Conservation (phyloP, 2,888 invertebrate genomes). For the Ormyrus pomaceus region DNA sequence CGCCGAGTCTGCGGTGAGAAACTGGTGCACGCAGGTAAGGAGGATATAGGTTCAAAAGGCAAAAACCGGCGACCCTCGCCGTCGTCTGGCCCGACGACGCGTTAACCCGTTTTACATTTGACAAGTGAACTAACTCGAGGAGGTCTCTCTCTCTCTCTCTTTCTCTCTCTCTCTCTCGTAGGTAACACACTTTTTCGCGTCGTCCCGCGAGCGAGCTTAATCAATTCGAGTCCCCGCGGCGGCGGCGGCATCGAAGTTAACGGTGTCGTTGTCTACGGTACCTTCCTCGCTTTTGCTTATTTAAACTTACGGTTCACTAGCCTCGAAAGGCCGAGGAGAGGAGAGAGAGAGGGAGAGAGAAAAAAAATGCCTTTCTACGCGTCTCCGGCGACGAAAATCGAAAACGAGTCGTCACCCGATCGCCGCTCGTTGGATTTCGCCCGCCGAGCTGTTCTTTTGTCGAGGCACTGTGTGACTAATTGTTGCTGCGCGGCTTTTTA, state of each 20-base stretch:
- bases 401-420: not conserved
- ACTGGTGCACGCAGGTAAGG: too few relatives aligned
- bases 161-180: too few relatives aligned
- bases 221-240: slow-evolving; percentile 52
- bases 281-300: slow-evolving; percentile 54
- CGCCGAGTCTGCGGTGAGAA: too few relatives aligned
- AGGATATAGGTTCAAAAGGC: not conserved
- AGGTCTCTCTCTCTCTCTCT: slow-evolving; percentile 13
- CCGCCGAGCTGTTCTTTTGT: too few relatives aligned
- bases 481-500: too few relatives aligned
- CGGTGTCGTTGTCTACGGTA: slow-evolving; percentile 55
- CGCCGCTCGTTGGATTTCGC: too few relatives aligned
- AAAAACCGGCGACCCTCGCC: not conserved
- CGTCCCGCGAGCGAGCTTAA: slow-evolving; percentile 41
- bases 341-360: slow-evolving; percentile 11
- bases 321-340: slow-evolving; percentile 50
- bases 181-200: slow-evolving; percentile 49
- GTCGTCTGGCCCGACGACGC: not conserved
- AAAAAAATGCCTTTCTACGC: slow-evolving; percentile 41
- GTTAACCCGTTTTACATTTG: slow-evolving; percentile 52
- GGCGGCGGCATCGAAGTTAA: slow-evolving; percentile 46
- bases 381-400: too few relatives aligned
- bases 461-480: too few relatives aligned
- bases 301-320: slow-evolving; percentile 58
- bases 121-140: slow-evolving; percentile 20